phyloP scores from a whole-genome alignment of 2,797 vertebrate species.

The Falco novaeseelandiae region DNA sequence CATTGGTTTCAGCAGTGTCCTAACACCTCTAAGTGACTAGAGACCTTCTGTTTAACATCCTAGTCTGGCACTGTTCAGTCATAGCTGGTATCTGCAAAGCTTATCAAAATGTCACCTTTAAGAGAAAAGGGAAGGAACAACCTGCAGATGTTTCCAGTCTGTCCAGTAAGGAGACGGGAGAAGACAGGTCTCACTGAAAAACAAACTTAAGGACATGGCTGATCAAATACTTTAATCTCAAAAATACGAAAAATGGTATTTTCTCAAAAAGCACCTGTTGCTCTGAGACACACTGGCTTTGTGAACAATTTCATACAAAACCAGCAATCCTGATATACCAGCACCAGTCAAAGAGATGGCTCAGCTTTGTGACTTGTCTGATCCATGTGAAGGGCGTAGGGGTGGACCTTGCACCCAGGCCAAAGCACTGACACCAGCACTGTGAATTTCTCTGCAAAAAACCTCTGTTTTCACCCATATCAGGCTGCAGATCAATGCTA shows the following conservation, averaged over 20 bases:
- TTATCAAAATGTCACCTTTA: neutral
- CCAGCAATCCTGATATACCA: neutral
- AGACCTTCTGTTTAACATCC: neutral
- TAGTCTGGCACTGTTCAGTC: neutral
- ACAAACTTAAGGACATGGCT: neutral
- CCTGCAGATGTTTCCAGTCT: neutral
- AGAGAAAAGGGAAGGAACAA: neutral
- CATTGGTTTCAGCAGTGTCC: neutral
- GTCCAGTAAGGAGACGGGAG: neutral
- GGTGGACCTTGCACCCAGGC: neutral
- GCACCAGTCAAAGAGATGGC: rapidly evolving
- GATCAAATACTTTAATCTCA: neutral
- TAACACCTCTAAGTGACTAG: neutral
- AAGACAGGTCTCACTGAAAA: neutral
- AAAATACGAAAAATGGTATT: neutral
- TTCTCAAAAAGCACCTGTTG: neutral
- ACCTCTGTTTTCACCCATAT: neutral
- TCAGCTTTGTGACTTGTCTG: neutral
- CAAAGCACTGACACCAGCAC: neutral
- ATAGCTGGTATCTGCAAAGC: neutral
- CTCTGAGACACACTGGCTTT: neutral
- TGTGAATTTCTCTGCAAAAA: neutral
- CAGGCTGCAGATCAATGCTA: neutral
- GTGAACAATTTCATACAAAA: neutral
- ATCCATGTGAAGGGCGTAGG: neutral